Evolutionary conservation across 2,888 invertebrate genomes (phyloP).

Genomic region (Proisotoma minuta): DNA sequence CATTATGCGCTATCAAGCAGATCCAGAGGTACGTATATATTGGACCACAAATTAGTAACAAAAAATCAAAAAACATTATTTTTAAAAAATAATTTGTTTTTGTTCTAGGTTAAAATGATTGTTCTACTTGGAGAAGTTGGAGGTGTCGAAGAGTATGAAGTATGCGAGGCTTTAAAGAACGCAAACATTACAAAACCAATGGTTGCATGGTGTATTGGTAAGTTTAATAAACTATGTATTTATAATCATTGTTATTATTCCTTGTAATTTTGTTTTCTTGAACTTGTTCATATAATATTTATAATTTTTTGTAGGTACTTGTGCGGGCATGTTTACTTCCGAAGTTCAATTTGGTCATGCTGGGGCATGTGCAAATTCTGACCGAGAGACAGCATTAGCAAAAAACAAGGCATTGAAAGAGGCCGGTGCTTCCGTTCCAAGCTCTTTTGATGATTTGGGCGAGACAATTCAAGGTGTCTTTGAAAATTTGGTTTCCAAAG

Average conservation of each 20-base stretch:
- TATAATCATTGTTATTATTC: not conserved
- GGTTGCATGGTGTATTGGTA: conserved; percentile 98
- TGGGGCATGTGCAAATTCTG: conserved; percentile 93
- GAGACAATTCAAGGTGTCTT: conserved; percentile 66
- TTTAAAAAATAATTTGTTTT: conserved; percentile 7
- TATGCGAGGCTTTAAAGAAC: conserved; percentile 77
- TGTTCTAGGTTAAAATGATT: conserved; percentile 79
- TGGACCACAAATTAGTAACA: too few relatives aligned
- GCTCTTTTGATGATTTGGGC: conserved; percentile 87
- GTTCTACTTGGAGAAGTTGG: conserved; percentile 97
- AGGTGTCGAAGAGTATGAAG: conserved; percentile 95
- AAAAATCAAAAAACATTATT: too few relatives aligned
- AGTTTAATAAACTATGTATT: not conserved
- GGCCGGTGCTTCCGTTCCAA: conserved; percentile 85
- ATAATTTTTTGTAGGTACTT: conserved; percentile 28
- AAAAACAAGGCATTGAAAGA: conserved; percentile 80
- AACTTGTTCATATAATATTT: too few relatives aligned
- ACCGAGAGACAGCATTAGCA: conserved; percentile 83
- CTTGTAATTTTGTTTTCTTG: not conserved
- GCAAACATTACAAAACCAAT: conserved; percentile 84
- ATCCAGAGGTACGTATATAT: conserved; percentile 57
- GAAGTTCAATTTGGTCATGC: conserved; percentile 98
- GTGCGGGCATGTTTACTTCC: conserved; percentile 71
- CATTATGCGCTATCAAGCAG: conserved; percentile 70
- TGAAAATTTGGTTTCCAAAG: conserved; percentile 66